Conservation (phyloP, 2,888 invertebrate species). For the Apamea sordens region DNA sequence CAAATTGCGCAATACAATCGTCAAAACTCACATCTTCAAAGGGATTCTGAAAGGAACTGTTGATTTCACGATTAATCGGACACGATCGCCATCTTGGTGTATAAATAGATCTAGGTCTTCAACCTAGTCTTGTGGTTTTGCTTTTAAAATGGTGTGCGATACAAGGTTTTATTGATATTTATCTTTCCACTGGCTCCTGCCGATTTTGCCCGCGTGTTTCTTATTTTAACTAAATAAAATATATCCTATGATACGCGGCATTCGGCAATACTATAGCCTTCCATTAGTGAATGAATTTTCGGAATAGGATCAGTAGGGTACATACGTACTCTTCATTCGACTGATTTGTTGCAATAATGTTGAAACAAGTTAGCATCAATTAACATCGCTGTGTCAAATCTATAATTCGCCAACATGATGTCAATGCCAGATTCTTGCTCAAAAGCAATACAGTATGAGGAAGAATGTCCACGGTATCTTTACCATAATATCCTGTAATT, state of each 20-base stretch:
- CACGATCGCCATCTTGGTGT: conserved; percentile 5
- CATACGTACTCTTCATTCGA: neutral
- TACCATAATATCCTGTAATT: conserved; percentile 4
- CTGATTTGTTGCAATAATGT: conserved; percentile 4
- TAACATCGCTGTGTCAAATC: conserved; percentile 23
- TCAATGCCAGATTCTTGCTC: conserved; percentile 33
- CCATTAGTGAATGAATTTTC: neutral
- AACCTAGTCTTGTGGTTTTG: conserved; percentile 9
- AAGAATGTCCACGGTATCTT: neutral
- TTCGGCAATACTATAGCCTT: neutral
- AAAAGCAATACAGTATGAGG: neutral
- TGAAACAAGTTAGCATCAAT: conserved; percentile 42
- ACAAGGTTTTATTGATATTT: conserved; percentile 4
- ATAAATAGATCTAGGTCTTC: conserved; percentile 29
- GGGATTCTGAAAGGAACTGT: conserved; percentile 39
- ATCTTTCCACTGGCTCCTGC: neutral
- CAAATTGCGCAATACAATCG: conserved; percentile 2
- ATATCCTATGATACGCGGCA: neutral
- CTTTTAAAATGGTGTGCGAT: neutral
- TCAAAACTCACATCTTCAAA: conserved; percentile 35
- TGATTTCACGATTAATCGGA: conserved; percentile 26
- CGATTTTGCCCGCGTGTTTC: neutral
- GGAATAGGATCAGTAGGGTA: neutral
- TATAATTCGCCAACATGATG: conserved; percentile 26
- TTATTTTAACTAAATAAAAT: neutral